Evolutionary conservation across 2,888 invertebrate species (phyloP).

Genomic region (Ichneumon xanthorius): DNA sequence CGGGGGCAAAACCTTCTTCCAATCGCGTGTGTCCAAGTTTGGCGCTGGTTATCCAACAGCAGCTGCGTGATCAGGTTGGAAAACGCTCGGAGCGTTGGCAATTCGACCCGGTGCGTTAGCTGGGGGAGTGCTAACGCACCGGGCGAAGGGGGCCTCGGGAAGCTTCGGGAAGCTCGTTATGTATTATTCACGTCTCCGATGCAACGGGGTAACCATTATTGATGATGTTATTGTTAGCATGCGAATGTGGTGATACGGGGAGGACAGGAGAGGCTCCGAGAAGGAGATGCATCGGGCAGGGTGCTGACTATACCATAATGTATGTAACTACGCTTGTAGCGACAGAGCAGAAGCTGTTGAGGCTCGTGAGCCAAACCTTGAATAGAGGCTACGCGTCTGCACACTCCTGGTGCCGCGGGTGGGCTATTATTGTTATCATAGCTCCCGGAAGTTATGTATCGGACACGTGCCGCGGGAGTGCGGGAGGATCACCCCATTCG

Average conservation of each 20-base stretch:
- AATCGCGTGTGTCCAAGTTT: too few species aligned
- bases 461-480: conserved; percentile 52
- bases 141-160: not conserved
- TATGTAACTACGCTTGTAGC: not conserved
- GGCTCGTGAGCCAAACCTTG: conserved; percentile 27
- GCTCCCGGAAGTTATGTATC: conserved; percentile 68
- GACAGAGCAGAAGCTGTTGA: conserved; percentile 8
- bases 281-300: conserved; percentile 26
- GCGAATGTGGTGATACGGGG: conserved; percentile 38
- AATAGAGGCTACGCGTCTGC: conserved; percentile 31
- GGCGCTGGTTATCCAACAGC: not conserved
- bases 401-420: conserved; percentile 20
- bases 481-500: conserved; percentile 15
- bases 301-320: conserved; percentile 4
- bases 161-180: conserved; percentile 58
- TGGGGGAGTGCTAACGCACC: conserved; percentile 18
- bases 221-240: conserved; percentile 69
- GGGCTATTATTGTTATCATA: conserved; percentile 68
- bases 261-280: conserved; percentile 40
- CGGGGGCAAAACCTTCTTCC: too few species aligned
- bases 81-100: conserved; percentile 7
- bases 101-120: conserved; percentile 48
- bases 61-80: not conserved
- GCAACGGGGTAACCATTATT: conserved; percentile 65
- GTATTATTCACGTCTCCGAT: conserved; percentile 68